phyloP scores from a whole-genome alignment of 2,888 invertebrate species.

The Dolomedes plantarius region DNA sequence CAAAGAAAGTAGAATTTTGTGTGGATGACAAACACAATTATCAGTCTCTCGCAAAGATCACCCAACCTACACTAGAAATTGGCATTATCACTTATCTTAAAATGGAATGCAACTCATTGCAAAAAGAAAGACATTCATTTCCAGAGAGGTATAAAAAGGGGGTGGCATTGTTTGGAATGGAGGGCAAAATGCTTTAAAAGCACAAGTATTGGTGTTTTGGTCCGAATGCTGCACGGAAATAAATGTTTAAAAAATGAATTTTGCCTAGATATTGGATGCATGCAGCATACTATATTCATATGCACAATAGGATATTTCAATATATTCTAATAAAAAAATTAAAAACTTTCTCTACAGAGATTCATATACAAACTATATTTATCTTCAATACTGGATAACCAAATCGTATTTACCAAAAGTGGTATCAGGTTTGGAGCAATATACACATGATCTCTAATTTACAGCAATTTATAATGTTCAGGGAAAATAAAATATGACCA shows the following conservation, averaged over 20 bases:
- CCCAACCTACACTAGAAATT: conserved; percentile 27
- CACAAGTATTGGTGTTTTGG: conserved; percentile 3
- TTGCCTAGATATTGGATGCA: conserved; percentile 41
- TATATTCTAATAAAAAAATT: conserved; percentile 52
- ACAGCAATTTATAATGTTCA: neutral
- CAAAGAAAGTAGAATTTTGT: neutral
- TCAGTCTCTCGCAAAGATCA: no score
- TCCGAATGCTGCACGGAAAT: conserved; percentile 36
- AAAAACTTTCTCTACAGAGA: conserved; percentile 53
- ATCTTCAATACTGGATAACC: conserved; percentile 29
- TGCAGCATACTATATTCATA: conserved; percentile 63
- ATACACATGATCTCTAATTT: conserved; percentile 10
- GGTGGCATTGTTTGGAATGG: conserved; percentile 19
- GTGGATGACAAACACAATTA: neutral
- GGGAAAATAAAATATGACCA: neutral
- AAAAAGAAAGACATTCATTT: conserved; percentile 21
- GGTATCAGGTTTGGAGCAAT: conserved; percentile 48
- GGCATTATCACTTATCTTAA: neutral
- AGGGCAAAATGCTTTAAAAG: conserved; percentile 38
- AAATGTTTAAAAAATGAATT: no score
- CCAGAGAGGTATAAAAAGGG: conserved; percentile 30
- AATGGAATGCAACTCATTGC: conserved; percentile 63
- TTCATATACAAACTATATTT: conserved; percentile 66
- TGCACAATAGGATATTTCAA: conserved; percentile 42
- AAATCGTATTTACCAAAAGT: conserved; percentile 29